These are phyloP conservation scores for Xiphophorus couchianus DNA, from an alignment of 2,113 vertebrate species.

Conservation along the genomic window DNA sequence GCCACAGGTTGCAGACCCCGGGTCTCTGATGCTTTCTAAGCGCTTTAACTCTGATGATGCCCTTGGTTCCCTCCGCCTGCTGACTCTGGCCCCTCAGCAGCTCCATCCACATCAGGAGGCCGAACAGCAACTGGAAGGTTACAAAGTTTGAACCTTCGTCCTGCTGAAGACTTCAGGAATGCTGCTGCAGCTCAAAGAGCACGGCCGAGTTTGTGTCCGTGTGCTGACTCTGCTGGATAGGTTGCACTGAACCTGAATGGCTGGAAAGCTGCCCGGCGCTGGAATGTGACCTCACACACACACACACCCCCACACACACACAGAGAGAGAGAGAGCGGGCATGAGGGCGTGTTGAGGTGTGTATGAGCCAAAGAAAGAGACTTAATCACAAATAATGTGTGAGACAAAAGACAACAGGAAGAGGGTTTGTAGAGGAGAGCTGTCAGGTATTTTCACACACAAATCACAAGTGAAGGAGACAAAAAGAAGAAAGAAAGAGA, in stretches of 20 bases:
- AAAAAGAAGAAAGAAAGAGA: background rate
- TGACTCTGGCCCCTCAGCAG: too few species aligned
- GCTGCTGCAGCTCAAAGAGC: constrained; percentile 6
- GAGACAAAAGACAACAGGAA: background rate
- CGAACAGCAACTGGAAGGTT: constrained; percentile 11
- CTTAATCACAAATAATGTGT: background rate
- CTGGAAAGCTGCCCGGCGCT: constrained; percentile 46
- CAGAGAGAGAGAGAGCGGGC: background rate
- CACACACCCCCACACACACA: background rate
- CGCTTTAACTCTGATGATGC: too few species aligned
- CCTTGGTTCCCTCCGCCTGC: too few species aligned
- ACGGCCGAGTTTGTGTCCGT: constrained; percentile 23
- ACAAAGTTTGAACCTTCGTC: constrained; percentile 13
- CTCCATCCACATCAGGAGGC: background rate
- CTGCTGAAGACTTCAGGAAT: constrained; percentile 39
- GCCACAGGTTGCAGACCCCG: too few species aligned
- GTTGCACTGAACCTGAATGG: constrained; percentile 15
- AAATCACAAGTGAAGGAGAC: background rate
- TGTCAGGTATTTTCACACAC: background rate
- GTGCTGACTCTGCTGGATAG: constrained; percentile 32
- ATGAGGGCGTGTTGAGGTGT: constrained; percentile 48
- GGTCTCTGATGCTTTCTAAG: too few species aligned
- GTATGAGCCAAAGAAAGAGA: constrained; percentile 9
- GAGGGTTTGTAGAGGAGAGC: background rate
- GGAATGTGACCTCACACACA: constrained; percentile 54